Percentiles rank a stretch among this genome's conserved stretches.
These are phyloP conservation scores for Palythoa caribaeorum DNA, from an alignment of 92 coral and sea anemone species.

Conservation along the genomic window DNA sequence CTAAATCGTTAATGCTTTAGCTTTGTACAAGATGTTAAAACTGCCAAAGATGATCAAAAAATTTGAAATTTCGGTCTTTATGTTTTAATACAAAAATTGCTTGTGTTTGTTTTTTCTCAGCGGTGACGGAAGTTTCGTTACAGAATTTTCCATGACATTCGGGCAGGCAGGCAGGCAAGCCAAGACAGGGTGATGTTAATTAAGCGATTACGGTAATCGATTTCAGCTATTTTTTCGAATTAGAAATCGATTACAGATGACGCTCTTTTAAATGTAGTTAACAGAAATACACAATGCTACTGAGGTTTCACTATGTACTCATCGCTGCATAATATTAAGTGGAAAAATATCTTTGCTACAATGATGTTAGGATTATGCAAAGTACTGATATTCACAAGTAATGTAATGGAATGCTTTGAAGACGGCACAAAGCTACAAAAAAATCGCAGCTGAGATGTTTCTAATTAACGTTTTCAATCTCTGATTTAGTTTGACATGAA, in stretches of 20 bases:
- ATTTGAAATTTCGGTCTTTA: background rate
- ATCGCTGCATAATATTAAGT: background rate
- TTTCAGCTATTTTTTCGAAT: conserved; percentile 66
- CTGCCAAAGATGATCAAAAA: background rate
- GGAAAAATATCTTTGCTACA: background rate
- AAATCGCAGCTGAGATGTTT: background rate
- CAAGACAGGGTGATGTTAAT: conserved; percentile 36
- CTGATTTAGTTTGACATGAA: conserved; percentile 24
- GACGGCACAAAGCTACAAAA: background rate
- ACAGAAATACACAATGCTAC: background rate
- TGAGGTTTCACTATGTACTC: background rate
- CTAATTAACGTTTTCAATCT: conserved; percentile 25
- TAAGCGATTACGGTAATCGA: conserved; percentile 67
- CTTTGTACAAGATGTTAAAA: background rate
- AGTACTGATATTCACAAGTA: no score
- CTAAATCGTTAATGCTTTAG: background rate
- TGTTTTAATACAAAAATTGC: background rate
- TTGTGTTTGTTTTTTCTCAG: background rate
- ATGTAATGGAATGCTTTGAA: background rate
- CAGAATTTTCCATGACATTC: conserved; percentile 1
- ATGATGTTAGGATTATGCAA: background rate
- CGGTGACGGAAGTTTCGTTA: background rate
- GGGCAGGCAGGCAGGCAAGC: background rate
- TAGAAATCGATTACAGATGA: conserved; percentile 73
- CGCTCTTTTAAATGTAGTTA: conserved; percentile 49